Evolutionary conservation across 2,888 invertebrate species (phyloP).

Genomic region (Cerceris ruficornis): DNA sequence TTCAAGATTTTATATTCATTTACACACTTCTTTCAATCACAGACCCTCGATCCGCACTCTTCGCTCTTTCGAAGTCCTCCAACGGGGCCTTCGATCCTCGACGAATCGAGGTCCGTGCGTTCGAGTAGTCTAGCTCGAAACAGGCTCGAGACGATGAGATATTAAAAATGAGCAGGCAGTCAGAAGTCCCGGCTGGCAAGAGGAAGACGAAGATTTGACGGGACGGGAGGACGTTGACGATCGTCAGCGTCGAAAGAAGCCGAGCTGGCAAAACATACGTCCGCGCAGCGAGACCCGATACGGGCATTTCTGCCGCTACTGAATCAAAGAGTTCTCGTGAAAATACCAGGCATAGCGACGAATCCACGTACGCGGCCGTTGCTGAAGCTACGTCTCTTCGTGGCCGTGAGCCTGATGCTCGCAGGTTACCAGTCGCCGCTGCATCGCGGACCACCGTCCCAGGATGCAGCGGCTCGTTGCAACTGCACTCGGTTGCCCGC

Average conservation of each 20-base stretch:
- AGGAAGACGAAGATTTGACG: constrained; percentile 38
- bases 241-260: constrained; percentile 41
- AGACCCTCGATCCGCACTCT: no score
- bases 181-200: neutral
- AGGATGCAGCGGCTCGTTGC: constrained; percentile 56
- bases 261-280: constrained; percentile 69
- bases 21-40: no score
- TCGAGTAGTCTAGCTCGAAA: no score
- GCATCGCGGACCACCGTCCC: constrained; percentile 38
- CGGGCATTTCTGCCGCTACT: constrained; percentile 77
- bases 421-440: constrained; percentile 24
- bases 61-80: no score
- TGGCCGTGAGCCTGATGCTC: constrained; percentile 40
- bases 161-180: neutral
- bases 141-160: neutral
- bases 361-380: constrained; percentile 64
- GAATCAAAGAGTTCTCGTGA: constrained; percentile 78
- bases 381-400: constrained; percentile 11
- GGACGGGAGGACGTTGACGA: constrained; percentile 24
- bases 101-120: no score
- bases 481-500: constrained; percentile 41
- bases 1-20: no score
- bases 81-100: no score
- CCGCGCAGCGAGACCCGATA: constrained; percentile 67
- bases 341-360: constrained; percentile 79